Evolutionary conservation across 2,888 invertebrate genomes (phyloP).

Genomic region (Eretmocerus hayati): DNA sequence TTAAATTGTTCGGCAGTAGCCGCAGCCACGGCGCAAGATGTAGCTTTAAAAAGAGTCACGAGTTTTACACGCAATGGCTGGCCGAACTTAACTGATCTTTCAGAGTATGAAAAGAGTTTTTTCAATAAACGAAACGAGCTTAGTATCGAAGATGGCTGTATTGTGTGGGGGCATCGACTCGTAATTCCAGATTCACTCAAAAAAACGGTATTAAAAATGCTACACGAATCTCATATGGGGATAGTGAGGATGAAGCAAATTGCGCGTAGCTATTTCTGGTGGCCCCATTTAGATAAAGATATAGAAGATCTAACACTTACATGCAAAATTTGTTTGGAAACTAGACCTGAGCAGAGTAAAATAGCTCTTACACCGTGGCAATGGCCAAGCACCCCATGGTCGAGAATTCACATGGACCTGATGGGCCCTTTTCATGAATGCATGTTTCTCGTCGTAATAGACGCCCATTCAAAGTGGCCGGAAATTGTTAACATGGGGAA

Average conservation of each 20-base stretch:
- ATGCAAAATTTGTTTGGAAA: constrained; percentile 9
- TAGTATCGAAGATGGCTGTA: background rate
- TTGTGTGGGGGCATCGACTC: constrained; percentile 10
- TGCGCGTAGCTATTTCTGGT: constrained; percentile 19
- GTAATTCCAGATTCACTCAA: constrained; percentile 8
- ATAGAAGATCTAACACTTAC: constrained; percentile 5
- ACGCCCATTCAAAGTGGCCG: constrained; percentile 12
- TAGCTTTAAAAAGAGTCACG: constrained; percentile 4
- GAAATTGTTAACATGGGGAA: constrained; percentile 1
- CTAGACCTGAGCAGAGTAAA: constrained; percentile 3
- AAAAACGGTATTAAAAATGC: constrained; percentile 5
- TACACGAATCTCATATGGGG: constrained; percentile 14
- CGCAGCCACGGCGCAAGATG: constrained; percentile 5
- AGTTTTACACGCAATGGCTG: background rate
- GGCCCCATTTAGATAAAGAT: constrained; percentile 15
- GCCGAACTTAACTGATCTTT: background rate
- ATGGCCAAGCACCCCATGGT: constrained; percentile 19
- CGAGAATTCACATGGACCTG: constrained; percentile 22
- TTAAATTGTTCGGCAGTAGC: constrained; percentile 7
- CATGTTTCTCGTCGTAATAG: constrained; percentile 13
- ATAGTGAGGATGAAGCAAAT: constrained; percentile 12
- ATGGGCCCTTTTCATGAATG: constrained; percentile 22
- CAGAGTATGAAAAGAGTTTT: background rate
- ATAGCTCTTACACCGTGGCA: constrained; percentile 15
- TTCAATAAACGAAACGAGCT: background rate